phyloP scores from a whole-genome alignment of 2,797 vertebrate species.

The Calcarius lapponicus region DNA sequence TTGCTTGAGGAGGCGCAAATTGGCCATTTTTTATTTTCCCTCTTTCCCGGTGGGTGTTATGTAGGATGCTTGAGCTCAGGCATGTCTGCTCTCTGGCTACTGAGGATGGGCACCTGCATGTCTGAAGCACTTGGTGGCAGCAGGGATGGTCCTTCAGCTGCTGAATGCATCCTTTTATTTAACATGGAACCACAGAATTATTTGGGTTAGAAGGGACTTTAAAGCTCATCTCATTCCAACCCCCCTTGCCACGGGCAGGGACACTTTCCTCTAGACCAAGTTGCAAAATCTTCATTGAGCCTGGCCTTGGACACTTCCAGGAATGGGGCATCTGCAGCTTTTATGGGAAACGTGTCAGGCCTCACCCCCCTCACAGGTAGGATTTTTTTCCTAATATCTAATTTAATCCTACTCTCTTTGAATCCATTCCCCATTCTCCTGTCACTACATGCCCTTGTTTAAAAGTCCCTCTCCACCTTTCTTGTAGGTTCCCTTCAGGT shows the following conservation, averaged over 20 bases:
- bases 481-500: background rate
- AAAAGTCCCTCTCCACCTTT: background rate
- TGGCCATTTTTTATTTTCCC: background rate
- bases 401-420: background rate
- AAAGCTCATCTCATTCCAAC: background rate
- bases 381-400: background rate
- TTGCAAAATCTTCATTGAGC: background rate
- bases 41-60: accelerated
- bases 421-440: background rate
- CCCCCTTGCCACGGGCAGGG: background rate
- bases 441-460: background rate
- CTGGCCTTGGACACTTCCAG: background rate
- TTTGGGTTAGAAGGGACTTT: background rate
- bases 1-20: background rate
- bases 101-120: background rate
- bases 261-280: background rate
- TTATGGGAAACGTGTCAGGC: background rate
- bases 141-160: background rate
- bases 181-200: background rate
- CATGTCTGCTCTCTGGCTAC: background rate
- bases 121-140: background rate
- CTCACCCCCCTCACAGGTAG: background rate
- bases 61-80: background rate
- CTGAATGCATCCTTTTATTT: background rate
- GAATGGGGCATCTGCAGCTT: background rate